phyloP scores from a whole-genome alignment of 2,888 invertebrate genomes.

The Crematogaster levior region DNA sequence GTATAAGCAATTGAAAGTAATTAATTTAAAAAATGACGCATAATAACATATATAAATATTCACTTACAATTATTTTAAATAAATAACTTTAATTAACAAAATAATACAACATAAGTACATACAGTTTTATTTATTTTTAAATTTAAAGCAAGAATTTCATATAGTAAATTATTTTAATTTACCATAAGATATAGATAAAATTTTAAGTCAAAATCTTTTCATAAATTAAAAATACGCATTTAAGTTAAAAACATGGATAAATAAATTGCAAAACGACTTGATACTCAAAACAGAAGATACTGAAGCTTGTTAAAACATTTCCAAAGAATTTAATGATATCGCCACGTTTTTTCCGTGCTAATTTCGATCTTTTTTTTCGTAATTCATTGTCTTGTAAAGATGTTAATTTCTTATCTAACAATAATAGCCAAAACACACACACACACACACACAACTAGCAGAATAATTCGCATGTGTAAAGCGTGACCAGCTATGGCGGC shows the following conservation, averaged over 20 bases:
- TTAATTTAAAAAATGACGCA: not conserved
- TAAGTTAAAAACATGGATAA: not conserved
- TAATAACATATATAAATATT: not conserved
- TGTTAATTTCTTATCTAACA: not conserved
- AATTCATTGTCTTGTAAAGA: not conserved
- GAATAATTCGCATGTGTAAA: not conserved
- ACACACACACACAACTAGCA: too few relatives aligned
- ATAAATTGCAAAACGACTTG: not conserved
- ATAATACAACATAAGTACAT: not conserved
- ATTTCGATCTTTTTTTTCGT: not conserved
- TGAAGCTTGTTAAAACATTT: not conserved
- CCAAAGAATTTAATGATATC: not conserved
- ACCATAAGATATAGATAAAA: not conserved
- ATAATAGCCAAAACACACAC: not conserved
- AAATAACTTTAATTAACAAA: not conserved
- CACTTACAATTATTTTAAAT: not conserved
- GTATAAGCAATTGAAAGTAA: not conserved
- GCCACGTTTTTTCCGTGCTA: not conserved
- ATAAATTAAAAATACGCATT: not conserved
- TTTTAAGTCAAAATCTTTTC: not conserved
- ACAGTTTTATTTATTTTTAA: not conserved
- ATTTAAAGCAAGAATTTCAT: not conserved
- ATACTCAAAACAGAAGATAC: not conserved
- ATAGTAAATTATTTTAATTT: not conserved
- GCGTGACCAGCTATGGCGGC: slow-evolving; percentile 1